Base-by-base conservation (phyloP, 1,140 invertebrate species). In the Lasioglossum baleicum region DNA sequence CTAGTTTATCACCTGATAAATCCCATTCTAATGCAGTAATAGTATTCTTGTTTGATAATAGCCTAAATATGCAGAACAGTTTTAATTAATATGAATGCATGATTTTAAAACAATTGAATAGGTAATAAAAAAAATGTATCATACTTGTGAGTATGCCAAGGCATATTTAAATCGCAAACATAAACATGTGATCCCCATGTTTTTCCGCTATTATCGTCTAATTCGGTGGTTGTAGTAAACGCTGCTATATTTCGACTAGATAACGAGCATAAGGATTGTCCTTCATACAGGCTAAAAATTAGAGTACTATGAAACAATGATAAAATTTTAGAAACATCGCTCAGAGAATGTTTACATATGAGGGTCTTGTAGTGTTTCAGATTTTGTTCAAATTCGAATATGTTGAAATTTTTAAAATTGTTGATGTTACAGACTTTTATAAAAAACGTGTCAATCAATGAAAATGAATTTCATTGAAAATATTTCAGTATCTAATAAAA, bases 1-100 rank as follows among this genome's bases (percentile, higher is more conserved):
- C 93, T 2, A 98, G 89, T 81, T 96, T 95, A 68, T 96, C 96
- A 10, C 97, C 97, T 78, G 95, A 95, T 48, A 95, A 93, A 92
- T 97, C 97, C 97, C 97, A 98, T 92, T 98, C 96, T 22, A 98
- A 88, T 20, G 96, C 95, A 22, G 96, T 97, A 10, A 98, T 95
- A 72, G 95, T 94, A 31, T 93, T 91, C 91, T 85, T 93, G 93
- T 88, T 95, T 89, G 87, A 95, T 69, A 94, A 89, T 81, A 94
- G 91, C 90, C 94, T 95, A 81, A 61, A 17, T 3, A 74, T 22
- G 44, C 8, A 65, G 2, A 91, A 91, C 83, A 81, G 83, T 83
- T 60, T 76, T 72, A 22, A 61, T 74, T 44, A 31, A 61, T n/a
- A n/a, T 67, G 20, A 0, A 58, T 0, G 11, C 22, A 60, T 66